Evolutionary conservation across 2,797 vertebrate species (phyloP).

Genomic region (Muraenolepis orangiensis): DNA sequence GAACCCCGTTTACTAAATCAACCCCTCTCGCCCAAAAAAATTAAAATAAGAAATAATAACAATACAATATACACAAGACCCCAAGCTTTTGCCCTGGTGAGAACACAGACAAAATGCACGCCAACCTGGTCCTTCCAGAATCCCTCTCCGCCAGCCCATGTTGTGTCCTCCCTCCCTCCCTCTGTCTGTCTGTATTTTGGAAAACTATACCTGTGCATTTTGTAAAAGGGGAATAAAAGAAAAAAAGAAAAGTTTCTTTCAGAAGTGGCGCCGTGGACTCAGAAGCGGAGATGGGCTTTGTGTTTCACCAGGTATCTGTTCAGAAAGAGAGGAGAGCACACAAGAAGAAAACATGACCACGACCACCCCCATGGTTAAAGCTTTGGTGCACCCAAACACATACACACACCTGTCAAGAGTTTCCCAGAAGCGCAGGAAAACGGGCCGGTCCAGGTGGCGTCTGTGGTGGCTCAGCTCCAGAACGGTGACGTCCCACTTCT

Average conservation of each 20-base stretch:
- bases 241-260: no score
- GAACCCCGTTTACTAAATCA: neutral
- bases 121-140: neutral
- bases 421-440: conserved; percentile 97
- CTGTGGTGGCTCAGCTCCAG: conserved; percentile 97
- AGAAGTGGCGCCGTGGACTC: conserved; percentile 58
- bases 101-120: neutral
- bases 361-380: no score
- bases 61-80: conserved; percentile 8
- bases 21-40: neutral
- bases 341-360: neutral
- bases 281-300: conserved; percentile 98
- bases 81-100: conserved; percentile 7
- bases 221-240: neutral
- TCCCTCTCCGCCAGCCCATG: neutral
- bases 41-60: conserved; percentile 12
- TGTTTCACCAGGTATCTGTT: conserved; percentile 97
- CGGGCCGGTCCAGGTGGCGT: conserved; percentile 92
- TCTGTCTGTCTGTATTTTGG: neutral
- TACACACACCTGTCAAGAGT: conserved; percentile 88
- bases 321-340: conserved; percentile 14
- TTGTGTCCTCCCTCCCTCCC: no score
- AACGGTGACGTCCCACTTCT: conserved; percentile 97
- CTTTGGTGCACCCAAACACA: neutral
- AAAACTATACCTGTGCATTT: neutral